These are phyloP conservation scores for Decapterus maruadsi DNA, from an alignment of 2,797 vertebrate species.

Conservation along the genomic window DNA sequence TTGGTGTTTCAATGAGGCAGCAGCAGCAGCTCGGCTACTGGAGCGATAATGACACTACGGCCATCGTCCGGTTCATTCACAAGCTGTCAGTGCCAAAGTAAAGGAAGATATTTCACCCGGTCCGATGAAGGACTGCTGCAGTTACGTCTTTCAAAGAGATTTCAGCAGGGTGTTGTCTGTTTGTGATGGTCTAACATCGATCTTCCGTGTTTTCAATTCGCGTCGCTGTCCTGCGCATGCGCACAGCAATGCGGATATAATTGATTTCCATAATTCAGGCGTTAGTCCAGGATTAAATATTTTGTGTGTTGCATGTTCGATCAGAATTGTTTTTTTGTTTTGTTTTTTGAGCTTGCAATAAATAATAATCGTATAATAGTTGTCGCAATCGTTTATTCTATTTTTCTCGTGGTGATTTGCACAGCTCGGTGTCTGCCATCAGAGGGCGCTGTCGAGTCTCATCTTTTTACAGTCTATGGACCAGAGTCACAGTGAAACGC, in stretches of 20 bases:
- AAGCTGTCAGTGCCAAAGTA: neutral
- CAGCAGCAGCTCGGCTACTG: conserved; percentile 25
- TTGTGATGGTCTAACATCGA: no score
- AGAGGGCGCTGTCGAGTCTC: conserved; percentile 30
- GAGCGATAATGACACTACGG: neutral
- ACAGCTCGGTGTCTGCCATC: neutral
- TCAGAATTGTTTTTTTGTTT: neutral
- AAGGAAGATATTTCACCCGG: neutral
- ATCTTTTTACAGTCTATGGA: no score
- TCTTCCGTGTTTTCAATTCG: conserved; percentile 56
- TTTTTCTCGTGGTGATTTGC: neutral
- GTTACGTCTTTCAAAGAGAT: neutral
- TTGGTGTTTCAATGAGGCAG: conserved; percentile 7
- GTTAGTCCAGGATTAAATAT: neutral
- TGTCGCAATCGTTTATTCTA: neutral
- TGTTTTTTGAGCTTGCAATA: rapidly evolving
- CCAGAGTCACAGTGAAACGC: conserved; percentile 3
- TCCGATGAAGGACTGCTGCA: rapidly evolving
- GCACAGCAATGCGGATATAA: neutral
- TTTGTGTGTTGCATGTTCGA: no score
- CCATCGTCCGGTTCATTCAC: neutral
- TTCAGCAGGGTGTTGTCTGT: neutral
- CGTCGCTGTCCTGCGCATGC: conserved; percentile 44
- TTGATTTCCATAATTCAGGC: neutral
- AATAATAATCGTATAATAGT: neutral